These are phyloP conservation scores for Drosophila recens DNA, from an alignment of 2,888 invertebrate genomes.

Conservation along the genomic window DNA sequence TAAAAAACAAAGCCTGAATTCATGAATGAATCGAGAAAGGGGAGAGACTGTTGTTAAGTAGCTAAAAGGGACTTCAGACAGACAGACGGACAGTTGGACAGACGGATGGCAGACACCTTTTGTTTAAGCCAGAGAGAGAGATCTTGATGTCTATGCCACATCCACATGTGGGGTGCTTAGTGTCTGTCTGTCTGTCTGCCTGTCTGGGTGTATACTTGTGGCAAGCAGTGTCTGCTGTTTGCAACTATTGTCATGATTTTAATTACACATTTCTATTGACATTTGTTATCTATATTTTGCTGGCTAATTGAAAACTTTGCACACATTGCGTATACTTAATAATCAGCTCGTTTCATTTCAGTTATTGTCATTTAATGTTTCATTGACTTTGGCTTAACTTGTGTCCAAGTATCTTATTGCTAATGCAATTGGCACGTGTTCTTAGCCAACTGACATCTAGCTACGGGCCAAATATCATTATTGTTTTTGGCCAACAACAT, in stretches of 20 bases:
- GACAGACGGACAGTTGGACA: neutral
- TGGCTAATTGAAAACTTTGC: conserved; percentile 35
- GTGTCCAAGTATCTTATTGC: conserved; percentile 32
- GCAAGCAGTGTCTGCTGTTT: conserved; percentile 17
- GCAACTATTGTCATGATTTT: conserved; percentile 67
- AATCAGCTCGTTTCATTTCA: conserved; percentile 24
- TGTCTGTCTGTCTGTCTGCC: conserved; percentile 16
- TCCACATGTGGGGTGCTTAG: conserved; percentile 55
- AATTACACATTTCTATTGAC: conserved; percentile 63
- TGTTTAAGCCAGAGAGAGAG: conserved; percentile 45
- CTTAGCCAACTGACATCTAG: conserved; percentile 35
- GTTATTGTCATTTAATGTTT: neutral
- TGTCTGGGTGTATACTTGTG: conserved; percentile 1
- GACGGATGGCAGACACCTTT: conserved; percentile 68
- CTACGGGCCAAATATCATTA: conserved; percentile 10
- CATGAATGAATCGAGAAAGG: conserved; percentile 53
- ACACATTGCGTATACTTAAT: conserved; percentile 48
- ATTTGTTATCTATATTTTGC: conserved; percentile 31
- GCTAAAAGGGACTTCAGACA: conserved; percentile 26
- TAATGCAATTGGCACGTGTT: conserved; percentile 51
- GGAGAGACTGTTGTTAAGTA: conserved; percentile 39
- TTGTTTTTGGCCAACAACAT: conserved; percentile 10
- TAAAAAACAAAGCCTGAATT: conserved; percentile 40
- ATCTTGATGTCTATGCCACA: conserved; percentile 67
- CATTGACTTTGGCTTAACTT: neutral